These are phyloP conservation scores for Dreissena rostriformis DNA, from an alignment of 1,140 invertebrate genomes.

Conservation along the genomic window DNA sequence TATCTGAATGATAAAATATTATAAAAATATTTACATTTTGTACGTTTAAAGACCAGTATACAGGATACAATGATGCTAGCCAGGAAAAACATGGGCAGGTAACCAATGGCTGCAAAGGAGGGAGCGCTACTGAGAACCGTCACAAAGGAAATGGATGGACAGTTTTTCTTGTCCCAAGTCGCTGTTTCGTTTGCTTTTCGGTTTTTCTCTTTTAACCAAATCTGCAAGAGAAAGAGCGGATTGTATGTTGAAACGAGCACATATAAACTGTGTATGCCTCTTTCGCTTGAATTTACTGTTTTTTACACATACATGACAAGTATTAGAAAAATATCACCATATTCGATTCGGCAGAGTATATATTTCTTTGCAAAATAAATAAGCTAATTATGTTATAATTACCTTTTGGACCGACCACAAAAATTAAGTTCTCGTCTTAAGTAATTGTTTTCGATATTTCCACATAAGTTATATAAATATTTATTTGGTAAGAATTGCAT, in stretches of 20 bases:
- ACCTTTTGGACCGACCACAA: too few species aligned
- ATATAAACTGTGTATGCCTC: too few species aligned
- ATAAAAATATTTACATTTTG: too few species aligned
- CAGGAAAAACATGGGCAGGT: too few species aligned
- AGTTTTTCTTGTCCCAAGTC: slow-evolving; percentile 16
- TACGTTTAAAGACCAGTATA: too few species aligned
- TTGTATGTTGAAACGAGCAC: not conserved
- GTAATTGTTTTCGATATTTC: not conserved
- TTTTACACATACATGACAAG: not conserved
- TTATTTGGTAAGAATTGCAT: not conserved
- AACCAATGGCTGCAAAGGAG: too few species aligned
- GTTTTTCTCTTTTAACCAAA: slow-evolving; percentile 36
- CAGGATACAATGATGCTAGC: too few species aligned
- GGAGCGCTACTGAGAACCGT: too few species aligned
- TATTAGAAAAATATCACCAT: not conserved
- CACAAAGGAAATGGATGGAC: slow-evolving; percentile 25
- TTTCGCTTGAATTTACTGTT: not conserved
- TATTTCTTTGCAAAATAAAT: too few species aligned
- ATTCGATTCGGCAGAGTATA: not conserved
- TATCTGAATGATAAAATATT: too few species aligned
- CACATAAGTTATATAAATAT: not conserved
- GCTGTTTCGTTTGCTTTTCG: slow-evolving; percentile 10
- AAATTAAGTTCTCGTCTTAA: too few species aligned
- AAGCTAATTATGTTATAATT: too few species aligned
- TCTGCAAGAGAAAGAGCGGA: not conserved